These are phyloP conservation scores for Cirrhinus molitorella DNA, from an alignment of 2,797 vertebrate genomes.

Conservation along the genomic window DNA sequence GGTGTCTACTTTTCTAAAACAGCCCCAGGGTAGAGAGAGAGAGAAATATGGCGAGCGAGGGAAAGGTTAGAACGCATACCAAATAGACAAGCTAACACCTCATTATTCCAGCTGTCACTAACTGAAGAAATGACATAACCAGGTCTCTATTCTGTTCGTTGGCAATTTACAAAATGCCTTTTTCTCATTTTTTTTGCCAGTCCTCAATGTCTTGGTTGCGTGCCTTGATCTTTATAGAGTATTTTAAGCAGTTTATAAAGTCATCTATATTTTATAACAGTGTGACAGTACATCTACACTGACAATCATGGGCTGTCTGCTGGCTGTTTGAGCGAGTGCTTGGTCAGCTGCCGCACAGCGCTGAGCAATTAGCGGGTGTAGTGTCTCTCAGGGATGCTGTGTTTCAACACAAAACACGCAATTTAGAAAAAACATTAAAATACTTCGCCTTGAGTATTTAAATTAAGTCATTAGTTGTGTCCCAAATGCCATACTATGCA, in stretches of 20 bases:
- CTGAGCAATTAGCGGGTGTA: not conserved
- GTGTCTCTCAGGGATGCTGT: not conserved
- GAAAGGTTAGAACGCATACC: conserved; percentile 29
- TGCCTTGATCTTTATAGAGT: conserved; percentile 11
- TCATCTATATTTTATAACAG: conserved; percentile 24
- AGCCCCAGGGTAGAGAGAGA: conserved; percentile 32
- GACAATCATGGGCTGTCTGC: not conserved
- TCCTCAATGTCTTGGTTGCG: conserved; percentile 9
- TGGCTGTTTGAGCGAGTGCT: conserved; percentile 4
- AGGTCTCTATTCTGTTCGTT: conserved; percentile 31
- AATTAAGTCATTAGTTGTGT: not conserved
- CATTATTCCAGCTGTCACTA: conserved; percentile 49
- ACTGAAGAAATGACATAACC: conserved; percentile 30
- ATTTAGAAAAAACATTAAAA: not conserved
- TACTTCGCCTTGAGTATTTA: not conserved
- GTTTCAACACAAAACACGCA: not conserved
- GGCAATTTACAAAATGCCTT: conserved; percentile 16
- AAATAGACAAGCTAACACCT: conserved; percentile 44
- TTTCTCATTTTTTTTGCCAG: conserved; percentile 5
- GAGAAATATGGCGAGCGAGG: not conserved
- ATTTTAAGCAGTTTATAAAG: conserved; percentile 26
- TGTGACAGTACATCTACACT: conserved; percentile 15
- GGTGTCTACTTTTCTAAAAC: conserved; percentile 48
- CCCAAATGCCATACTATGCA: not conserved
- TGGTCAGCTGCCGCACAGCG: not conserved